Conservation (phyloP, 2,797 vertebrate species). For the Perodicticus potto region DNA sequence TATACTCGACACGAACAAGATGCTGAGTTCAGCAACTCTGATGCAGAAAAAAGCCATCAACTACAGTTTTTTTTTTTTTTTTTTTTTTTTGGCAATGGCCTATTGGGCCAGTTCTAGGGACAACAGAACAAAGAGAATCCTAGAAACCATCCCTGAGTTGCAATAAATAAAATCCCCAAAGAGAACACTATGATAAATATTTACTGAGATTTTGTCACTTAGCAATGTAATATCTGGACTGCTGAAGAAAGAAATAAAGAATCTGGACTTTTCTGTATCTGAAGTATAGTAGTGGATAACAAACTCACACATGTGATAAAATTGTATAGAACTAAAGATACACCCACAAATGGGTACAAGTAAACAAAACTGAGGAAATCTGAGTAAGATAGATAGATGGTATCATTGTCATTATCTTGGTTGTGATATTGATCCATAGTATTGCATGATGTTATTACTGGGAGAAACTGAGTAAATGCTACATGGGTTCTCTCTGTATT, state of each 20-base stretch:
- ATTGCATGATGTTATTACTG: neutral
- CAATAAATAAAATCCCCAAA: slow-evolving; percentile 7
- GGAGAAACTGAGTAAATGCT: neutral
- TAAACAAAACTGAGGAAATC: neutral
- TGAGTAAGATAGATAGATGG: neutral
- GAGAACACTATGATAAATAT: neutral
- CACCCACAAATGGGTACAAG: neutral
- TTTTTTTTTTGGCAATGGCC: neutral
- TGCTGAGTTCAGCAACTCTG: neutral
- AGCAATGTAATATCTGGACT: neutral
- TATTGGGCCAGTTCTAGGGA: neutral
- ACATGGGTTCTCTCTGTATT: neutral
- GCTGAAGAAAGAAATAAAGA: neutral
- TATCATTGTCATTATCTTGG: neutral
- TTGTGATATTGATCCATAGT: neutral
- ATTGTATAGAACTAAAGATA: neutral
- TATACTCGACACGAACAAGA: neutral
- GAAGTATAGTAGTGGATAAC: neutral
- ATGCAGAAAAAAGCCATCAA: slow-evolving; percentile 5
- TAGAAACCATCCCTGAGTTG: neutral
- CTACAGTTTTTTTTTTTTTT: too few species aligned
- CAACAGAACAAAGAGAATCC: neutral
- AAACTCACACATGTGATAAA: neutral
- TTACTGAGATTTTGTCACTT: slow-evolving; percentile 42
- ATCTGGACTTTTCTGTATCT: neutral